phyloP scores from a whole-genome alignment of 2,113 vertebrate genomes.

The Sander lucioperca region DNA sequence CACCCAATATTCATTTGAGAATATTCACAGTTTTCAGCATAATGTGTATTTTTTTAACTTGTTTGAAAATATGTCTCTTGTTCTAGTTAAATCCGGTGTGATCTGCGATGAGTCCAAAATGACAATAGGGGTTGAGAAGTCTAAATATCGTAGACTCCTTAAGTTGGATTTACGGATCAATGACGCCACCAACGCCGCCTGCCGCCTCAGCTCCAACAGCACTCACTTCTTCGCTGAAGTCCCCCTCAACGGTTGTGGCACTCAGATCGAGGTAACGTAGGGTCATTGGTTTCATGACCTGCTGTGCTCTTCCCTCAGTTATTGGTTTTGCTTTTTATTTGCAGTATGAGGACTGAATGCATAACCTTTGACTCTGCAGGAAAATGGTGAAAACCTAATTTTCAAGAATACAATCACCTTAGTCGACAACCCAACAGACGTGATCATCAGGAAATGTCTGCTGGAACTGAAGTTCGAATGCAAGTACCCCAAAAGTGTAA shows the following conservation, averaged over 20 bases:
- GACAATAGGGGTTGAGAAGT: slow-evolving; percentile 67
- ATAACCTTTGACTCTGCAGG: slow-evolving; percentile 53
- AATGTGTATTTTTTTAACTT: neutral
- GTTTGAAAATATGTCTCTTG: neutral
- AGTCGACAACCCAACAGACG: neutral
- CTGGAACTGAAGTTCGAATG: slow-evolving; percentile 77
- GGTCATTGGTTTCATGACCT: neutral
- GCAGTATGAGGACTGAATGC: neutral
- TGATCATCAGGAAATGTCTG: slow-evolving; percentile 78
- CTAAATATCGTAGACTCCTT: slow-evolving; percentile 3
- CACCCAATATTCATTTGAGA: neutral
- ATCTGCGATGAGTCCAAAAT: slow-evolving; percentile 70
- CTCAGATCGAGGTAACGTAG: slow-evolving; percentile 71
- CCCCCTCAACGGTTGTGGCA: slow-evolving; percentile 78
- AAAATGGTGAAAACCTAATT: slow-evolving; percentile 67
- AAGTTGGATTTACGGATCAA: slow-evolving; percentile 44
- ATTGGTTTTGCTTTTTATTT: neutral
- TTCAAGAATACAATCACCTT: slow-evolving; percentile 80
- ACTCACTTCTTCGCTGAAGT: slow-evolving; percentile 69
- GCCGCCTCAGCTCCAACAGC: slow-evolving; percentile 73
- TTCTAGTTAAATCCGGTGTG: slow-evolving; percentile 56
- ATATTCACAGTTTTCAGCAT: neutral
- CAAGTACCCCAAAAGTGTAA: slow-evolving; percentile 76
- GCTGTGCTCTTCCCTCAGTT: neutral
- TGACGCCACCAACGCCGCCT: slow-evolving; percentile 61